phyloP scores from a whole-genome alignment of 2,113 vertebrate species.

The Dicaeum eximium region DNA sequence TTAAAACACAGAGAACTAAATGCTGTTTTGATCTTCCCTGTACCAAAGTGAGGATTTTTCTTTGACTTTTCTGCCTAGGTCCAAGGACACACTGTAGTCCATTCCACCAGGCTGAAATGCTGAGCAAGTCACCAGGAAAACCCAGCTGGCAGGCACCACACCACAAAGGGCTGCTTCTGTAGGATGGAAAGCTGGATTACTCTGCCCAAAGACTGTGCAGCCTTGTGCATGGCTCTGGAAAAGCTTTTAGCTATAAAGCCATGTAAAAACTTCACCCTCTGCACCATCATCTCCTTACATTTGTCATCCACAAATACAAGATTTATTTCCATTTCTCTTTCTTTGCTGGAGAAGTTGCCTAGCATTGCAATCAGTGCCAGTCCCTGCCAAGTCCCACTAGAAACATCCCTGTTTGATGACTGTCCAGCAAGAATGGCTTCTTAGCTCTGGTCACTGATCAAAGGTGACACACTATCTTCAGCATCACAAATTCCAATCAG shows the following conservation, averaged over 20 bases:
- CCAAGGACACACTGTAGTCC: background rate
- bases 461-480: background rate
- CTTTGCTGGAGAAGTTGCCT: background rate
- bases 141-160: background rate
- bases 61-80: background rate
- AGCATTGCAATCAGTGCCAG: background rate
- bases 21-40: background rate
- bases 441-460: background rate
- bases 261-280: background rate
- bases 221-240: background rate
- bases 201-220: background rate
- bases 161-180: background rate
- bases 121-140: background rate
- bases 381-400: background rate
- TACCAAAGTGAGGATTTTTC: background rate
- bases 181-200: background rate
- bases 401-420: background rate
- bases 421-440: background rate
- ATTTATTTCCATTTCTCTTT: background rate
- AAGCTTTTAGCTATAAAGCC: background rate
- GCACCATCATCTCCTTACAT: background rate
- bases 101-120: background rate
- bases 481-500: background rate
- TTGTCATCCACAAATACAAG: background rate
- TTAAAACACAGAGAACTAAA: background rate